Base-by-base conservation (phyloP, 2,888 invertebrate genomes). In the Horisme vitalbata region DNA sequence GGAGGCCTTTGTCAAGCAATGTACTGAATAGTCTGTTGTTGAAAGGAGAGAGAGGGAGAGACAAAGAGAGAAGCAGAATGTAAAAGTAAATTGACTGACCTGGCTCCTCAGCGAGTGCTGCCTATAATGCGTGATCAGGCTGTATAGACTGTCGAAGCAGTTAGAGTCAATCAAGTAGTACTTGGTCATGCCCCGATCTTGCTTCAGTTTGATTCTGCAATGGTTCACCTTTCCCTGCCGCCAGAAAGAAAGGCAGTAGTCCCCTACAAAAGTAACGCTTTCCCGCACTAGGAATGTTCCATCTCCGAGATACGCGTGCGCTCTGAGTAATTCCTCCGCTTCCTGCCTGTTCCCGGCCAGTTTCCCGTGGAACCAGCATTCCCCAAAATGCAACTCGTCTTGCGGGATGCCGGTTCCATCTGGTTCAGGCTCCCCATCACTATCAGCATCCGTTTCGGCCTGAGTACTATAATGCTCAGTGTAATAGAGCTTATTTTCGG, bases 221-320 rank as follows among this genome's bases (percentile, higher is more conserved):
- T 98, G 98, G 79, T 97, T 97, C 0, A 96, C 96, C 69, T 94
- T 94, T 27, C 95, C 95, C 63, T 95, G 94, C 8, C 97, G 92
- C 97, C 96, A 97, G 83, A 99, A 98, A 0, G 98, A 98, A 14
- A 99, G 86, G 52, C 97, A 97, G 74, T 97, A 98, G 79, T 98
- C 98, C 0, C 98, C 98, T 0, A 98, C 96, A 82, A 98, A 98
- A 0, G 98, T 98, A 14, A 97, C 97, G 73, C 98, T 97, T 62
- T 97, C 96, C 18, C 98, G 91, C 0, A 99, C 98, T 15, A 98
- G 90, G 76, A 98, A 98, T 0, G 97, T 97, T 0, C 97, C 98
- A 73, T 97, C 97, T 0, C 97, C 97, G 2, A 97, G 89, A 72
- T 95, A 92, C 0, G 96, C 92, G 72, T 97, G 96, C 4, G 92